Base-by-base conservation (phyloP, 2,797 vertebrate genomes). In the Semaprochilodus insignis region DNA sequence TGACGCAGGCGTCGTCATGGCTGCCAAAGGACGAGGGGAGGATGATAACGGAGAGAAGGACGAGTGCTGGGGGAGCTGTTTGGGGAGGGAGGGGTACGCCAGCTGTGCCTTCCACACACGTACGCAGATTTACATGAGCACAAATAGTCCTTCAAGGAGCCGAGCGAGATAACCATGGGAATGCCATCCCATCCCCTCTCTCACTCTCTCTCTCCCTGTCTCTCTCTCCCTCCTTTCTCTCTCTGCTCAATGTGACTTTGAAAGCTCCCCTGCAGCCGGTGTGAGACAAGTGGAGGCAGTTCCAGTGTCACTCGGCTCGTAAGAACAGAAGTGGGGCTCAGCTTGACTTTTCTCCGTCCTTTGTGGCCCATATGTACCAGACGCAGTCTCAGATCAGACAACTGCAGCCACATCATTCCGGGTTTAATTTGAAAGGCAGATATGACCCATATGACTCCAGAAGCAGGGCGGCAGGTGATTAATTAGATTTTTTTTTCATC, bases 1-100 rank as follows among this genome's bases (percentile, higher is more conserved):
- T 81, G 85, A 80, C 67, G 74, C 78, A 80, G 25, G 81, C 52
- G 66, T 85, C 77, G 73, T 78, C 83, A 79, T 81, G 85, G 87
- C 82, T 88, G 81, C 81, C 78, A 84, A 88, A 87, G 86, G 88
- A 81, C 71, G 15, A 69, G 17, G 74, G 62, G 67, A 52, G 8
- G 54, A 77, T 73, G 80, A 78, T 77, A 84, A 81, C 77, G 48
- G 74, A 79, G 81, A 59, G 66, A 60, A 79, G 77, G 74, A 78
- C 57, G 40, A 88, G 69, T 78, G 51, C 81, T 66, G 17, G 48
- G 74, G 80, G 78, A 66, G 55, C 73, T 82, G 71, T 86, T 82
- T 25, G 51, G 36, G 27, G 57, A 83, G 69, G 73, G 80, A 77
- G 72, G 84, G 52, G 34, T 40, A 6, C 67, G 44, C 79, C 85